Percentiles rank a stretch among this genome's conserved stretches.
phyloP scores from a whole-genome alignment of 2,797 vertebrate species.

The Sebastes aleutianus region DNA sequence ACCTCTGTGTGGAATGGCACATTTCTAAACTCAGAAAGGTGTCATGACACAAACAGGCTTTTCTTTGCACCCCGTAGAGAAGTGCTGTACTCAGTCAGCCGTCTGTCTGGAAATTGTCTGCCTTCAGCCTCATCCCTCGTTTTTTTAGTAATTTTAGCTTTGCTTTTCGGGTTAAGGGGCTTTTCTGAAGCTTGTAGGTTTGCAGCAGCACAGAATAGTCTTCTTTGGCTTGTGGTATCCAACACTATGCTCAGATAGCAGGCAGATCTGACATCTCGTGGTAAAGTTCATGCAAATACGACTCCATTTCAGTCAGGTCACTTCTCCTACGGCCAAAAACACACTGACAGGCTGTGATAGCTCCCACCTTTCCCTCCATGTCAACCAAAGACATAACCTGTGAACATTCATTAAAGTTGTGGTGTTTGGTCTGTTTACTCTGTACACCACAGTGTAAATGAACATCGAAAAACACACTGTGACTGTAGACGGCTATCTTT shows the following conservation, averaged over 20 bases:
- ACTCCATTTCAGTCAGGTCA: not conserved
- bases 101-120: slow-evolving; percentile 34
- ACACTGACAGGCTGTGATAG: not conserved
- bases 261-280: not conserved
- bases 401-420: not conserved
- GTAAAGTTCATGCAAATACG: not conserved
- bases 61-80: slow-evolving; percentile 29
- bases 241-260: not conserved
- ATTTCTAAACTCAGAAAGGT: slow-evolving; percentile 41
- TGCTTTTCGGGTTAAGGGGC: not conserved
- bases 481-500: not conserved
- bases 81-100: slow-evolving; percentile 36
- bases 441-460: not conserved
- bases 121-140: slow-evolving; percentile 2
- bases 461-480: not conserved
- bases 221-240: not conserved
- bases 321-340: not conserved
- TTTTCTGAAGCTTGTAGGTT: slow-evolving; percentile 2
- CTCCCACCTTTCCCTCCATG: not conserved
- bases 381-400: not conserved
- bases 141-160: not conserved
- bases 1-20: slow-evolving; percentile 6
- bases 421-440: not conserved
- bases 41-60: slow-evolving; percentile 46
- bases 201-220: not conserved